phyloP scores from a whole-genome alignment of 2,113 vertebrate genomes.

The Protomyctophum bolini region DNA sequence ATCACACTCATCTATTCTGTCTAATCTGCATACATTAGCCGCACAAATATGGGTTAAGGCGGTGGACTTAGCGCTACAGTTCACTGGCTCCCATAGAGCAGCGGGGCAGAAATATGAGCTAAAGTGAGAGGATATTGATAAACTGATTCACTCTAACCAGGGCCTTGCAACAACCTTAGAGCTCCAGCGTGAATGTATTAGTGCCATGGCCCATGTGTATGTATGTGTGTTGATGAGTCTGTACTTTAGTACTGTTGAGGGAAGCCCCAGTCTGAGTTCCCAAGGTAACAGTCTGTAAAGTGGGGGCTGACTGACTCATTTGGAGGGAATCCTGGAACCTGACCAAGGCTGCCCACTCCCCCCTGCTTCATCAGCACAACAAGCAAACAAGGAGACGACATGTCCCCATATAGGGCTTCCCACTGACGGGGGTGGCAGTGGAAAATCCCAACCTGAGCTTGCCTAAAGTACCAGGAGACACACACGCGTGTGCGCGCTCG shows the following conservation, averaged over 20 bases:
- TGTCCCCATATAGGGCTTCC: constrained; percentile 77
- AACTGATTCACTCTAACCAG: constrained; percentile 54
- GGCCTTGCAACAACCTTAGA: constrained; percentile 31
- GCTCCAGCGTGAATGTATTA: neutral
- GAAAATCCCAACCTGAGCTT: constrained; percentile 68
- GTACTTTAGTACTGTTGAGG: constrained; percentile 69
- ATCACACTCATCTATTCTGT: constrained; percentile 55
- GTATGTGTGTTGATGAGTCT: constrained; percentile 64
- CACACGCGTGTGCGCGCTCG: neutral
- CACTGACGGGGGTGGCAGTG: constrained; percentile 74
- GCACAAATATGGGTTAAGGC: constrained; percentile 37
- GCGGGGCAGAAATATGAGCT: constrained; percentile 39
- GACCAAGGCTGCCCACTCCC: constrained; percentile 80
- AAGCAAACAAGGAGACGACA: constrained; percentile 78
- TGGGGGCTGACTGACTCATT: constrained; percentile 83
- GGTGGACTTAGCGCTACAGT: constrained; percentile 48
- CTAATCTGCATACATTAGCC: constrained; percentile 73
- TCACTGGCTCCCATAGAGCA: constrained; percentile 52
- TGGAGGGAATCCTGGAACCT: constrained; percentile 85
- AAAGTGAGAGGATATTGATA: constrained; percentile 41
- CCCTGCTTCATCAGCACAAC: constrained; percentile 79
- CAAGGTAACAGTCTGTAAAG: constrained; percentile 81
- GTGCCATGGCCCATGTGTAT: constrained; percentile 16
- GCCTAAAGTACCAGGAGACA: constrained; percentile 49
- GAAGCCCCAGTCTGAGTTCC: constrained; percentile 82